Evolutionary conservation across 2,113 vertebrate species (phyloP).

Genomic region (Ariopsis seemanni): DNA sequence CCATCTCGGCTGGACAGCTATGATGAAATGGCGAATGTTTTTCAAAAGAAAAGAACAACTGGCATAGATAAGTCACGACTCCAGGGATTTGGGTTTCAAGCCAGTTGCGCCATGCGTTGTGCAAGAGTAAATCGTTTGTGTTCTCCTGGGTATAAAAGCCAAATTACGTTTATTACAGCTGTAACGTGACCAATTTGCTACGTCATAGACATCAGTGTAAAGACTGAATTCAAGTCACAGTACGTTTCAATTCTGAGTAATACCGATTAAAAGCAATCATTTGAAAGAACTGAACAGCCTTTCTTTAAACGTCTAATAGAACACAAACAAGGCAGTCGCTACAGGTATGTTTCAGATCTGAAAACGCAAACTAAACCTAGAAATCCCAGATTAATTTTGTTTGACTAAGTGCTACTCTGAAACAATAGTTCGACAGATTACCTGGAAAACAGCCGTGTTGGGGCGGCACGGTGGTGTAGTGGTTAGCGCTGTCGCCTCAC

Average conservation of each 20-base stretch:
- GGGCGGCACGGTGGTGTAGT: too few species aligned
- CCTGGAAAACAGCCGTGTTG: too few species aligned
- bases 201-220: background rate
- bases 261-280: background rate
- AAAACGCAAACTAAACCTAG: background rate
- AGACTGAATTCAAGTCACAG: background rate
- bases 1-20: background rate
- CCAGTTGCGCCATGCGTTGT: background rate
- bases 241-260: background rate
- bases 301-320: background rate
- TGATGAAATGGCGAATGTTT: background rate
- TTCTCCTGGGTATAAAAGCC: background rate
- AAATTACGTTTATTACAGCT: background rate
- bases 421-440: too few species aligned
- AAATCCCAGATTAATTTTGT: background rate
- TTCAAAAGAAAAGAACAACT: background rate
- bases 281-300: background rate
- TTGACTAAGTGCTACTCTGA: too few species aligned
- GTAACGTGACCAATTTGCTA: background rate
- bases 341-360: background rate
- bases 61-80: background rate
- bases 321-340: background rate
- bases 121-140: background rate
- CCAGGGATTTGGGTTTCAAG: background rate
- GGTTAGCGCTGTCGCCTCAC: too few species aligned